A percentile compares a stretch with the other conserved stretches of the same genome.
phyloP scores from a whole-genome alignment of 2,888 invertebrate genomes.

The Apotomis betuletana region DNA sequence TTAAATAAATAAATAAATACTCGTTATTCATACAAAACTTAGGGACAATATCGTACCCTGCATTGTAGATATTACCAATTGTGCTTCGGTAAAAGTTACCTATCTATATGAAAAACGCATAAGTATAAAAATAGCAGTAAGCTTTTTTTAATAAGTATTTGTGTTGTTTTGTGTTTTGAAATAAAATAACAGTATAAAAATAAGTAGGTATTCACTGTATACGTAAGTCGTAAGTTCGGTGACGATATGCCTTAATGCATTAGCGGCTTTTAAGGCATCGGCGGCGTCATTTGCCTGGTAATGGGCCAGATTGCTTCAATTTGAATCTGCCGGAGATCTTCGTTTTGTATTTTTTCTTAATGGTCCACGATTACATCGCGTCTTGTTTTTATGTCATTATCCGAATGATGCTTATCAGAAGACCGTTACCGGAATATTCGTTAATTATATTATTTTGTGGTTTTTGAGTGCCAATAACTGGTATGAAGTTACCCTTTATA shows the following conservation, averaged over 20 bases:
- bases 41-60: too few species aligned
- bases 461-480: neutral
- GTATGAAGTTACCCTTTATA: neutral
- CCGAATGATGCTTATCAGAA: constrained; percentile 35
- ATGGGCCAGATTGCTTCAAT: constrained; percentile 72
- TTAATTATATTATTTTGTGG: constrained; percentile 32
- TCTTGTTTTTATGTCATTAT: constrained; percentile 41
- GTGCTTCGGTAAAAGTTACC: too few species aligned
- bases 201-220: neutral
- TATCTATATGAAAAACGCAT: neutral
- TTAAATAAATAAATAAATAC: too few species aligned
- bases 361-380: constrained; percentile 52
- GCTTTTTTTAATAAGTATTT: too few species aligned
- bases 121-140: too few species aligned
- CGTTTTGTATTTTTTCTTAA: constrained; percentile 59
- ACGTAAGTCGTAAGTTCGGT: constrained; percentile 9
- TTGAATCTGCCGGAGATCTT: constrained; percentile 65
- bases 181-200: too few species aligned
- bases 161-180: too few species aligned
- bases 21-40: too few species aligned
- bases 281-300: constrained; percentile 73
- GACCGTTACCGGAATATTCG: constrained; percentile 31
- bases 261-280: constrained; percentile 72
- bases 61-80: too few species aligned
- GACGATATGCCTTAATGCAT: constrained; percentile 52